A percentile compares a stretch with the other conserved stretches of the same genome.
These are phyloP conservation scores for Psilopsiagon aymara DNA, from an alignment of 2,113 vertebrate species.

Conservation along the genomic window DNA sequence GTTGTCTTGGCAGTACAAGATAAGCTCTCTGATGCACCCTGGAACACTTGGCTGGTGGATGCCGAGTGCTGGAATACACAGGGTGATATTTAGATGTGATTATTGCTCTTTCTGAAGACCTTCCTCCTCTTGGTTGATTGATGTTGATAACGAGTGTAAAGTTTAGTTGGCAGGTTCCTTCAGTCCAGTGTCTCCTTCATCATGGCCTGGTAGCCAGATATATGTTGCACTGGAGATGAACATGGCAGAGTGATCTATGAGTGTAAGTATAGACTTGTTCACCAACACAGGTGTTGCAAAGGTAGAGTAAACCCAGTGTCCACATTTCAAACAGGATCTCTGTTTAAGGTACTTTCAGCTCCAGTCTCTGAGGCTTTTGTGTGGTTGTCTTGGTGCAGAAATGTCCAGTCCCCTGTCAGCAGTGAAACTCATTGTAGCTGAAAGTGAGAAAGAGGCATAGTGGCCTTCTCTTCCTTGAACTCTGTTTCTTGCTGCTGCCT, in stretches of 20 bases:
- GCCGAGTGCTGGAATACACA: not conserved
- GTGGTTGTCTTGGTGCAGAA: too few species aligned
- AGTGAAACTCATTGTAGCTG: not conserved
- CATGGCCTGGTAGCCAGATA: not conserved
- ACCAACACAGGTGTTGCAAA: not conserved
- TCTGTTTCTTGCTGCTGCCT: not conserved
- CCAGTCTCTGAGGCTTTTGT: not conserved
- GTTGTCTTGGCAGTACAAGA: too few species aligned
- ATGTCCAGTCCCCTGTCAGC: not conserved
- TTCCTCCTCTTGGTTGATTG: not conserved
- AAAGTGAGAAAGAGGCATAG: not conserved
- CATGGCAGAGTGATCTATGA: not conserved
- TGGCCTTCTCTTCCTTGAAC: not conserved
- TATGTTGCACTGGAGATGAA: not conserved
- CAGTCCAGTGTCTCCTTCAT: accelerated
- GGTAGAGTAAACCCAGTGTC: not conserved
- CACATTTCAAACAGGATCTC: not conserved
- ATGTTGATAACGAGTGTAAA: too few species aligned
- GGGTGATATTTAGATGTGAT: too few species aligned
- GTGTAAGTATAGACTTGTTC: not conserved
- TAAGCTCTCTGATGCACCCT: not conserved
- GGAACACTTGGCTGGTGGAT: not conserved
- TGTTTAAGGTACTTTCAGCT: not conserved
- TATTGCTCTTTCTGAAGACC: not conserved
- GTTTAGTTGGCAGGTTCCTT: not conserved